phyloP scores from a whole-genome alignment of 2,113 vertebrate species.

The Zootoca vivipara region DNA sequence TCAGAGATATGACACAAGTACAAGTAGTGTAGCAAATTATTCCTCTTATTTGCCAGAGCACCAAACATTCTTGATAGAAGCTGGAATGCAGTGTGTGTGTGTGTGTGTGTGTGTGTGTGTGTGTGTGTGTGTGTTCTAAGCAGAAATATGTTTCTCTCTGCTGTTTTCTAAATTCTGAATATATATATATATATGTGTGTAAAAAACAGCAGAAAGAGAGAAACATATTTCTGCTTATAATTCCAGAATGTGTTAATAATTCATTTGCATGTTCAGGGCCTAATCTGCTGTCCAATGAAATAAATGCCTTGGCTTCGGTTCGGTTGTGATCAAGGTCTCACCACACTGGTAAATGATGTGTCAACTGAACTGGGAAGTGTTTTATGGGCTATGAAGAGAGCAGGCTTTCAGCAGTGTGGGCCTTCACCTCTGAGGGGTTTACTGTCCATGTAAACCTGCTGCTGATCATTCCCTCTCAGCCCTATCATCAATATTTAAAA shows the following conservation, averaged over 20 bases:
- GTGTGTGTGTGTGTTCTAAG: too few relatives aligned
- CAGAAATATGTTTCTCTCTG: too few relatives aligned
- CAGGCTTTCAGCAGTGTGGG: conserved; percentile 56
- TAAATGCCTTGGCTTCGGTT: neutral
- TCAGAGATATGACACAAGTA: neutral
- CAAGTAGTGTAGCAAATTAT: neutral
- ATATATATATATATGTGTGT: neutral
- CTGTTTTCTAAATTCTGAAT: too few relatives aligned
- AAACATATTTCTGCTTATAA: neutral
- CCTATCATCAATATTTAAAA: neutral
- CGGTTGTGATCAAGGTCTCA: conserved; percentile 4
- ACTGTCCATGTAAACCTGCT: neutral
- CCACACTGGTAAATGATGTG: conserved; percentile 14
- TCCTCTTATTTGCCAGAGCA: neutral
- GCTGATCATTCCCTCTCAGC: neutral
- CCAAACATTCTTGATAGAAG: neutral
- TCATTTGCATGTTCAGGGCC: neutral
- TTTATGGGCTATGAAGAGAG: conserved; percentile 53
- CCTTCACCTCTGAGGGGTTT: neutral
- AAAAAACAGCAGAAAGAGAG: neutral
- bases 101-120: neutral
- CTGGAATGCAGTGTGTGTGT: too few relatives aligned
- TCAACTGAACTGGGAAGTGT: conserved; percentile 32
- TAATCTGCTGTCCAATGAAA: conserved; percentile 4
- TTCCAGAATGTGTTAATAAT: neutral